Conservation (phyloP, 2,797 vertebrate genomes). For the Macropus fuliginosus region DNA sequence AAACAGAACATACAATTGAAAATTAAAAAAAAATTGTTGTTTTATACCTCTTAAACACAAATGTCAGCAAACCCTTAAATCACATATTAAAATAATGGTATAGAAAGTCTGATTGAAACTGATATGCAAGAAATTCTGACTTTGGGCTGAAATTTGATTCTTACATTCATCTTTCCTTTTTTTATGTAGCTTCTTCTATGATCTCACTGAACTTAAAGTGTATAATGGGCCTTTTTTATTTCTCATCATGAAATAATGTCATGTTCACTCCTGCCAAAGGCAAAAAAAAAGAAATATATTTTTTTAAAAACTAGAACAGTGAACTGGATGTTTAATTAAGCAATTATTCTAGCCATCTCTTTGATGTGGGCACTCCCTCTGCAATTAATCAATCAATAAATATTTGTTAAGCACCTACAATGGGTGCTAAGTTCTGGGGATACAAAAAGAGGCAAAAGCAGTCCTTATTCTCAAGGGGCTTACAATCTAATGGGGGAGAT, state of each 20-base stretch:
- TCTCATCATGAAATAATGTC: neutral
- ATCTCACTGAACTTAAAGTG: neutral
- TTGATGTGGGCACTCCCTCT: neutral
- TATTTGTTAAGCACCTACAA: neutral
- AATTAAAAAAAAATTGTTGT: neutral
- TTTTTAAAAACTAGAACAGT: neutral
- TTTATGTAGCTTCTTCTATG: neutral
- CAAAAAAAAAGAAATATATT: neutral
- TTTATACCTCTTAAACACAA: constrained; percentile 29
- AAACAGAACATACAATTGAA: constrained; percentile 1
- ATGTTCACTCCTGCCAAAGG: neutral
- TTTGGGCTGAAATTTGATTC: neutral
- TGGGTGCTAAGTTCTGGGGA: neutral
- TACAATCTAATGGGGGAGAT: neutral
- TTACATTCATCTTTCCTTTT: neutral
- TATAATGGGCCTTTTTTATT: neutral
- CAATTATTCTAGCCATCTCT: neutral
- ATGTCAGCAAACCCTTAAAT: neutral
- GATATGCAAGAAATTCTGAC: neutral
- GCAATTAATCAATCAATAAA: neutral
- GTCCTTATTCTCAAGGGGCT: neutral
- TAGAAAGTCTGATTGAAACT: neutral
- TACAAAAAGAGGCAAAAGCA: neutral
- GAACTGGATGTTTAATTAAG: neutral
- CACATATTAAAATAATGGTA: constrained; percentile 27